Evolutionary conservation across 1,140 invertebrate species (phyloP).

Genomic region (Drosophila punjabiensis): DNA sequence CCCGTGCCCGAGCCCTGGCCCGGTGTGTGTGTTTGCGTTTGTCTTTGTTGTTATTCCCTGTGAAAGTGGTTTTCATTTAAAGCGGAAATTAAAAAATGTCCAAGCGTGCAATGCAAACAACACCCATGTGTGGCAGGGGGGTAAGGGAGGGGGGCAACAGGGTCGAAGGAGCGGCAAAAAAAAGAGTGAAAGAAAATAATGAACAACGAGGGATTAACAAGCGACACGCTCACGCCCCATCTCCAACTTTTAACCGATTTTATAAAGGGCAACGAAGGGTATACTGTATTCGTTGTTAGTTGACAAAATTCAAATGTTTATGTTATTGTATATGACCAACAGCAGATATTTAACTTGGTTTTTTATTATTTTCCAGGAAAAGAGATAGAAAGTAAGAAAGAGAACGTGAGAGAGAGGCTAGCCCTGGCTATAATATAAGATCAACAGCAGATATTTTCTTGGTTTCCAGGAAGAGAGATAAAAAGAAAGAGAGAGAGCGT

Average conservation of each 20-base stretch:
- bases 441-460: too few relatives aligned
- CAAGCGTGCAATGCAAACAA: conserved; percentile 54
- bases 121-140: conserved; percentile 15
- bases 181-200: conserved; percentile 41
- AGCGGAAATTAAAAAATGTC: conserved; percentile 82
- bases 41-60: conserved; percentile 13
- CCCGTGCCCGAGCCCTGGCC: neutral
- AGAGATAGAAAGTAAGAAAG: neutral
- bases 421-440: too few relatives aligned
- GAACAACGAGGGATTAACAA: conserved; percentile 60
- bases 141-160: conserved; percentile 1
- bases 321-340: neutral
- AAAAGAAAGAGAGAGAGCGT: too few relatives aligned
- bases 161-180: conserved; percentile 16
- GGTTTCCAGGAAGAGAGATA: too few relatives aligned
- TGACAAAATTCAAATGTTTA: neutral
- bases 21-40: conserved; percentile 18
- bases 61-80: conserved; percentile 78
- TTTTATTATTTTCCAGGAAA: neutral
- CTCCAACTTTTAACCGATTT: conserved; percentile 13
- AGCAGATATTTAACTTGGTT: neutral
- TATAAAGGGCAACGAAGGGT: neutral
- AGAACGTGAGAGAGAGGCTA: too few relatives aligned
- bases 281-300: neutral
- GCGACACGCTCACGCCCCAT: conserved; percentile 11